phyloP scores from a whole-genome alignment of 2,113 vertebrate species.

The Xiphophorus maculatus region DNA sequence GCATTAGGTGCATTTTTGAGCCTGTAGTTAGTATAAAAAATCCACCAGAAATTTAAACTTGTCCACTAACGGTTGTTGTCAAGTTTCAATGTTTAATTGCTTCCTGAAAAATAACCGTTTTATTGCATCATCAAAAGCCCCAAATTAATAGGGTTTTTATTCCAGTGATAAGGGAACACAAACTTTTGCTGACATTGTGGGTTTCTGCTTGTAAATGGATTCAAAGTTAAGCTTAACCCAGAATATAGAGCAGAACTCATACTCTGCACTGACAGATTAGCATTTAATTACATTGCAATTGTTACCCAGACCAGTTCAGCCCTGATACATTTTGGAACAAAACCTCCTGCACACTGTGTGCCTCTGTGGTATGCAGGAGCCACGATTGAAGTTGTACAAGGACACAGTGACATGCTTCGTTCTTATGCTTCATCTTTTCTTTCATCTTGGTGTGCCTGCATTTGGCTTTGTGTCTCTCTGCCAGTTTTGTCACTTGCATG shows the following conservation, averaged over 20 bases:
- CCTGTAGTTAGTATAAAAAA: no score
- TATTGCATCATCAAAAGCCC: not conserved
- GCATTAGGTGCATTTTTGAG: not conserved
- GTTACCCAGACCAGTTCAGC: not conserved
- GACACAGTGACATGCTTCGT: constrained; percentile 42
- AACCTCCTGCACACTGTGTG: constrained; percentile 19
- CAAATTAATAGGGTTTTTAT: not conserved
- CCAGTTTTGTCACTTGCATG: constrained; percentile 25
- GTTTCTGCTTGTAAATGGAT: not conserved
- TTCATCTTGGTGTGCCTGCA: constrained; percentile 44
- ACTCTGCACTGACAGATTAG: not conserved
- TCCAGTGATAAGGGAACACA: not conserved
- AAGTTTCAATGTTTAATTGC: no score
- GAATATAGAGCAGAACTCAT: not conserved
- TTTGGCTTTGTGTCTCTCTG: constrained; percentile 17
- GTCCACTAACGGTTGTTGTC: no score
- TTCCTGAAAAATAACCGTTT: not conserved
- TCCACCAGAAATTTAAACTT: no score
- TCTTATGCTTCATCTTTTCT: constrained; percentile 28
- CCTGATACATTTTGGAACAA: constrained; percentile 19
- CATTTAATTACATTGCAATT: not conserved
- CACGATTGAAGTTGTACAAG: constrained; percentile 45
- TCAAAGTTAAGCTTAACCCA: not conserved
- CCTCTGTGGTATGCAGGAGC: constrained; percentile 47
- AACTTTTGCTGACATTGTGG: not conserved